Conservation (phyloP, 2,113 vertebrate genomes). For the Theristicus caerulescens region DNA sequence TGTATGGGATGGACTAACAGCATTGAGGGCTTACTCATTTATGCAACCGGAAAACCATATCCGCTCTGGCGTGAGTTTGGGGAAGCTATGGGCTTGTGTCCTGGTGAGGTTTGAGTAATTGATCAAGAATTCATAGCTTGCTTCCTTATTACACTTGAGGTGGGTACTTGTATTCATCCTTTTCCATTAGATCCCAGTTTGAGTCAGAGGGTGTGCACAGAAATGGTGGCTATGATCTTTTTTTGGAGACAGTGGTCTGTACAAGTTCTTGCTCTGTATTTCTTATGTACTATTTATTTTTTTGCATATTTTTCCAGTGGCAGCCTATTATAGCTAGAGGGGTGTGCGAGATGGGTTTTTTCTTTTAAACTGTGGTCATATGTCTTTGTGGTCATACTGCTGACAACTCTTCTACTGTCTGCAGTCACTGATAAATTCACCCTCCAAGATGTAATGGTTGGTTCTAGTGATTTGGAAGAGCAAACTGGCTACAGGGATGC, state of each 20-base stretch:
- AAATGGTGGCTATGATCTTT: background rate
- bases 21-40: background rate
- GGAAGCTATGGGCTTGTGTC: constrained; percentile 3
- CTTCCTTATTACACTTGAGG: background rate
- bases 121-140: background rate
- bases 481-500: background rate
- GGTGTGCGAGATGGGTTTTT: background rate
- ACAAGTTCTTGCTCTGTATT: background rate
- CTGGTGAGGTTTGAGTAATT: constrained; percentile 9
- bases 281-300: background rate
- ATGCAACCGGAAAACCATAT: background rate
- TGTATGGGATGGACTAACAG: background rate
- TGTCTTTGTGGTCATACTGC: background rate
- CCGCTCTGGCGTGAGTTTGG: background rate
- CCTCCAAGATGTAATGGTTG: background rate
- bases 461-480: background rate
- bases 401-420: background rate
- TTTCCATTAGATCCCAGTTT: background rate
- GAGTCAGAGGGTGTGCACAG: constrained; percentile 30
- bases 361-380: background rate
- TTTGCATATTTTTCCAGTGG: background rate
- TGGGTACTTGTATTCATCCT: constrained; percentile 1
- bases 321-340: background rate
- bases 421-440: background rate
- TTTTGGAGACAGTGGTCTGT: background rate